These are phyloP conservation scores for Martes martes DNA, from an alignment of 2,113 vertebrate species.

Conservation along the genomic window DNA sequence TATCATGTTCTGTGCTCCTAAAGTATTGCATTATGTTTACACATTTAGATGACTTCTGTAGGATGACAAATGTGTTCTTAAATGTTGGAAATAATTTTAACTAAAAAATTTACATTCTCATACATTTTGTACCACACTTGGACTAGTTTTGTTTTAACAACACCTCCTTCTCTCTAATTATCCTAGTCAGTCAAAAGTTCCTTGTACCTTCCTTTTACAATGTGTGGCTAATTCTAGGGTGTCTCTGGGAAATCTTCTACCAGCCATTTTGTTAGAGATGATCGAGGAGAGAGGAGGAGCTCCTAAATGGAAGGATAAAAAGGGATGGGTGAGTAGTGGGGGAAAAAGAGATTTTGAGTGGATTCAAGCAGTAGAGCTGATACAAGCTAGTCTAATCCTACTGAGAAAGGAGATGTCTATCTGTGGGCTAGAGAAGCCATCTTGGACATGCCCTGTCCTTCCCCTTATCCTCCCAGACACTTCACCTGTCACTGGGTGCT, in stretches of 20 bases:
- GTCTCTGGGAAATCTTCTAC: not conserved
- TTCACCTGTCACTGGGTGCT: not conserved
- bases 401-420: not conserved
- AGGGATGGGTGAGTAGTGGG: not conserved
- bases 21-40: conserved; percentile 41
- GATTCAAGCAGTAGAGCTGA: not conserved
- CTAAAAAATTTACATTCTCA: conserved; percentile 47
- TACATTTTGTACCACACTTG: conserved; percentile 27
- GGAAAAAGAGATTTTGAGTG: not conserved
- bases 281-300: not conserved
- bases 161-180: conserved; percentile 2
- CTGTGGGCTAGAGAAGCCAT: not conserved
- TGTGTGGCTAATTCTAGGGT: not conserved
- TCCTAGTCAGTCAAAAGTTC: conserved; percentile 31
- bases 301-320: not conserved
- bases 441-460: not conserved
- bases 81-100: conserved; percentile 50
- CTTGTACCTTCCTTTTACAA: not conserved
- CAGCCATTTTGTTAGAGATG: not conserved
- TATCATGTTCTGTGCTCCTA: not conserved
- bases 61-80: conserved; percentile 59
- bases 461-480: too few species aligned
- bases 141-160: conserved; percentile 48
- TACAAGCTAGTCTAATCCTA: too few species aligned
- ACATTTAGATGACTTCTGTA: conserved; percentile 31